A percentile compares a stretch with the other conserved stretches of the same genome.
phyloP scores from a whole-genome alignment of 2,113 vertebrate genomes.

The Mustela lutreola region DNA sequence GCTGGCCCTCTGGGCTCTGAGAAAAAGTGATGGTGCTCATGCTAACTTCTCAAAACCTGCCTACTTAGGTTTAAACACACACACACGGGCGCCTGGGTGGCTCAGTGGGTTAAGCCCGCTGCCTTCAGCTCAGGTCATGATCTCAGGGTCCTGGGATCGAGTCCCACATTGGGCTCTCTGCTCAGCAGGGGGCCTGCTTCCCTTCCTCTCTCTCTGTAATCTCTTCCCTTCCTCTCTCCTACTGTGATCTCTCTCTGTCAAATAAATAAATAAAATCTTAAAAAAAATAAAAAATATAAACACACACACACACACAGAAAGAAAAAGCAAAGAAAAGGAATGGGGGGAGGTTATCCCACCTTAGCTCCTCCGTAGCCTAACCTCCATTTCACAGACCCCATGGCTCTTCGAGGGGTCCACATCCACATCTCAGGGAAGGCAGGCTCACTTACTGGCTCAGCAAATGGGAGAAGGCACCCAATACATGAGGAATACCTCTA shows the following conservation, averaged over 20 bases:
- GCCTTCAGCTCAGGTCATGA: too few relatives aligned
- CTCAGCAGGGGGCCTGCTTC: too few relatives aligned
- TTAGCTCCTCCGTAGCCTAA: neutral
- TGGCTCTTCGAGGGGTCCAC: neutral
- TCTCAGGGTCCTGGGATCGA: too few relatives aligned
- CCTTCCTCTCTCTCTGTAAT: too few relatives aligned
- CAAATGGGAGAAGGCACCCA: neutral
- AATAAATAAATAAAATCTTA: too few relatives aligned
- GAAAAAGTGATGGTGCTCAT: neutral
- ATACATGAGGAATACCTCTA: neutral
- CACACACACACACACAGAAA: neutral
- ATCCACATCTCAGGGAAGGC: neutral
- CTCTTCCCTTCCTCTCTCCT: too few relatives aligned
- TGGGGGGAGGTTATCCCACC: neutral
- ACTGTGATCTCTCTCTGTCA: too few relatives aligned
- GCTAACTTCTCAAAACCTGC: neutral
- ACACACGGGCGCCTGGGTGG: neutral
- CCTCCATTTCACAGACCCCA: neutral
- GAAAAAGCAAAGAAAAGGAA: neutral
- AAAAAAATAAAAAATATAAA: too few relatives aligned
- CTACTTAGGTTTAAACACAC: neutral
- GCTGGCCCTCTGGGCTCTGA: neutral
- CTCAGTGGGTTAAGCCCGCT: too few relatives aligned
- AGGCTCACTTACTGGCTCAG: neutral
- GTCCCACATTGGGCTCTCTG: too few relatives aligned